Evolutionary conservation across 2,113 vertebrate genomes (phyloP).

Genomic region (Ophiodon elongatus): DNA sequence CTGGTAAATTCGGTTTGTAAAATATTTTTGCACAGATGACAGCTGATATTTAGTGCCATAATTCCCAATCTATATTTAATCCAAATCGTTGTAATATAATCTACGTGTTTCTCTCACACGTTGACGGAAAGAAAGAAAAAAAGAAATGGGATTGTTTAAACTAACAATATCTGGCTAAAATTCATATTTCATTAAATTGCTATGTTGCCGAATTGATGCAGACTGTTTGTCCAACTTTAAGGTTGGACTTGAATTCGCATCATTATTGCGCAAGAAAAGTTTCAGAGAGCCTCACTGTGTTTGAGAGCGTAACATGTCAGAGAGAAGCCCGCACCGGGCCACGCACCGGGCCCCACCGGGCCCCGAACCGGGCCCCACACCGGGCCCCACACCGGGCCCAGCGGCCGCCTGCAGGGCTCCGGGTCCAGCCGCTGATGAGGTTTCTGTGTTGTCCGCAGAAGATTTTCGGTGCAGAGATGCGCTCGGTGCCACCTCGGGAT

Average conservation of each 20-base stretch:
- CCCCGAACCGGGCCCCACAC: too few relatives aligned
- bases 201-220: not conserved
- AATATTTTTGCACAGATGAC: not conserved
- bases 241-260: not conserved
- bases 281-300: too few relatives aligned
- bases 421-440: conserved; percentile 55
- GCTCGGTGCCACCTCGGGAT: conserved; percentile 98
- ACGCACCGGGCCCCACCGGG: too few relatives aligned
- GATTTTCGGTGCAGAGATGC: conserved; percentile 99
- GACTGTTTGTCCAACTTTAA: not conserved
- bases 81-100: not conserved
- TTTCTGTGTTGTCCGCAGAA: conserved; percentile 87
- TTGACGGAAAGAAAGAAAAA: not conserved
- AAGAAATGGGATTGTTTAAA: not conserved
- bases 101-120: not conserved
- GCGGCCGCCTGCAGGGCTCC: not conserved
- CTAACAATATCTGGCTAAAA: not conserved
- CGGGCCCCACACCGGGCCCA: not conserved
- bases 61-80: not conserved
- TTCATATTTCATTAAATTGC: not conserved
- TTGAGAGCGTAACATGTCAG: not conserved
- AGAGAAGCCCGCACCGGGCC: not conserved
- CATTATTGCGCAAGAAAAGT: not conserved
- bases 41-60: not conserved
- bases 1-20: not conserved